Percentiles rank a stretch among this genome's conserved stretches.
Conservation (phyloP, 2,797 vertebrate species). For the Miichthys miiuy region DNA sequence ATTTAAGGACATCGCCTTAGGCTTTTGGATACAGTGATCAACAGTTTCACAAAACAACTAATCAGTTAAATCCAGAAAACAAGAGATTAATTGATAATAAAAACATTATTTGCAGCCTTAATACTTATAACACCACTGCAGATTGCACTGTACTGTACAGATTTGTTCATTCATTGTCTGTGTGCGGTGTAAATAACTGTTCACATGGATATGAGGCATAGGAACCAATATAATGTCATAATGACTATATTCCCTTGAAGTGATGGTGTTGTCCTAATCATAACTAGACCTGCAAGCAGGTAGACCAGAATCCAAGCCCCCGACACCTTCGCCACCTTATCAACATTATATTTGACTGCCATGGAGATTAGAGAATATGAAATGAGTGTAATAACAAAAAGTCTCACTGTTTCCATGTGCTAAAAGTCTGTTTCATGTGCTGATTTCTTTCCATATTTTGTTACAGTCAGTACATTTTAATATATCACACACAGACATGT, state of each 20-base stretch:
- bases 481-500: conserved; percentile 12
- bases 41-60: too few species aligned
- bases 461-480: not conserved
- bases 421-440: not conserved
- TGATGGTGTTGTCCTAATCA: not conserved
- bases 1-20: too few species aligned
- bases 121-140: not conserved
- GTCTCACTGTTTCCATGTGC: not conserved
- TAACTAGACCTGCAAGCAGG: not conserved
- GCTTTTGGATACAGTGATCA: too few species aligned
- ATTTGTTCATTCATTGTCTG: not conserved
- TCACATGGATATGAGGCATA: not conserved
- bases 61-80: too few species aligned
- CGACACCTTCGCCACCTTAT: not conserved
- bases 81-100: too few species aligned
- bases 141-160: not conserved
- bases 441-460: not conserved
- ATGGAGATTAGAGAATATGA: not conserved
- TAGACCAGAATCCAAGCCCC: not conserved
- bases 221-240: not conserved
- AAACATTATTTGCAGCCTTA: too few species aligned
- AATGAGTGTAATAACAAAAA: not conserved
- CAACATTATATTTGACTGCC: not conserved
- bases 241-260: not conserved
- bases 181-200: not conserved